These are phyloP conservation scores for Ennomos quercinarius DNA, from an alignment of 2,888 invertebrate genomes.

Conservation along the genomic window DNA sequence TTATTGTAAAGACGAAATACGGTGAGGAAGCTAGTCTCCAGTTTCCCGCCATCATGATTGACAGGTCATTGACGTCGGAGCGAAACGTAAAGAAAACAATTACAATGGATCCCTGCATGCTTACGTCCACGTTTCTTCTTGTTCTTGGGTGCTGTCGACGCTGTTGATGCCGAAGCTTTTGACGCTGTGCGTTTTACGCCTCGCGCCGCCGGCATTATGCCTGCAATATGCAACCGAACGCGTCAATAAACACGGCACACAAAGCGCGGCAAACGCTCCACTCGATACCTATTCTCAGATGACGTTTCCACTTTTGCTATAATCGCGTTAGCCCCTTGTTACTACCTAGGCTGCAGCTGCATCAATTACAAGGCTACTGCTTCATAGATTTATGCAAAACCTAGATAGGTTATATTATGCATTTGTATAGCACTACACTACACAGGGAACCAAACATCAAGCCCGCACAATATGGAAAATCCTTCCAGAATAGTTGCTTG, in stretches of 20 bases:
- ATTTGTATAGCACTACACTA: conserved; percentile 79
- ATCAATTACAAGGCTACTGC: conserved; percentile 76
- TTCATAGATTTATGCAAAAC: conserved; percentile 76
- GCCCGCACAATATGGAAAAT: conserved; percentile 57
- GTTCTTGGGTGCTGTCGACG: conserved; percentile 72
- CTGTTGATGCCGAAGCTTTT: conserved; percentile 68
- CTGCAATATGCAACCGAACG: conserved; percentile 80
- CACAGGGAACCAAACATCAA: conserved; percentile 76
- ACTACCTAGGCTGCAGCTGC: conserved; percentile 67
- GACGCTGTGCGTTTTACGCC: conserved; percentile 81
- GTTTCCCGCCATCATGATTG: conserved; percentile 83
- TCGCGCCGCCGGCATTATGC: conserved; percentile 82
- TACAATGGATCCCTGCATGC: conserved; percentile 55
- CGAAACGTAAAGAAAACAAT: conserved; percentile 81
- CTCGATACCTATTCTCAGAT: conserved; percentile 57
- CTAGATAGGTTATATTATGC: conserved; percentile 83
- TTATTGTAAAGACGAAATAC: conserved; percentile 44
- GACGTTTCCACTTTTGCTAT: conserved; percentile 73
- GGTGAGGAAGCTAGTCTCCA: conserved; percentile 38
- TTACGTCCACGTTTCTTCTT: conserved; percentile 83
- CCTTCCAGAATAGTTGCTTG: conserved; percentile 43
- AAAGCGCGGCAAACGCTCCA: conserved; percentile 71
- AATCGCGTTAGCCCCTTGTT: conserved; percentile 71
- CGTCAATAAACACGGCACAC: conserved; percentile 70
- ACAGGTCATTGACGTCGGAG: conserved; percentile 83